These are phyloP conservation scores for Sphenodon punctatus DNA, from an alignment of 2,797 vertebrate species.

Conservation along the genomic window DNA sequence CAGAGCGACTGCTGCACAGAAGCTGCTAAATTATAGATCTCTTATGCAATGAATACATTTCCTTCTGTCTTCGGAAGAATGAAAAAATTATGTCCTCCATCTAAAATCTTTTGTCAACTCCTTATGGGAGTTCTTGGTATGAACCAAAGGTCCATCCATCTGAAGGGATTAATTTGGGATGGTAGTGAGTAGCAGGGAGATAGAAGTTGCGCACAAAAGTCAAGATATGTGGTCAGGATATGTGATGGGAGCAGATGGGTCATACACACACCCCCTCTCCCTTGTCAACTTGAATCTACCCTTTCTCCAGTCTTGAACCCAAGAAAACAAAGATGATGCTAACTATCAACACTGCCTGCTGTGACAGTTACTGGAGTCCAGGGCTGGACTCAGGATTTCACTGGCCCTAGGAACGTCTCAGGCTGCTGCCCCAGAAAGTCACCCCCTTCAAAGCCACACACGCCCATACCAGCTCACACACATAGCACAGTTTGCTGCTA, in stretches of 20 bases:
- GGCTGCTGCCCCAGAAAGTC: no score
- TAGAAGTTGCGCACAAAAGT: no score
- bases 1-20: slow-evolving; percentile 67
- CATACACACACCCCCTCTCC: no score
- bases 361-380: neutral
- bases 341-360: neutral
- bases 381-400: no score
- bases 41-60: slow-evolving; percentile 75
- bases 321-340: slow-evolving; percentile 47
- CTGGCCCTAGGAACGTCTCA: no score
- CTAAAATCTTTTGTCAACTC: slow-evolving; percentile 66
- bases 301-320: slow-evolving; percentile 13
- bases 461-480: no score
- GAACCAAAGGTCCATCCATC: slow-evolving; percentile 60
- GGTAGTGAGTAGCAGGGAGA: slow-evolving; percentile 33
- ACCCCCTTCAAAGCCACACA: no score
- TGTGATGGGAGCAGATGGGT: no score
- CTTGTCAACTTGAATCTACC: slow-evolving; percentile 40
- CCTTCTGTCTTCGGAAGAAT: slow-evolving; percentile 68
- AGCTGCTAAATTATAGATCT: slow-evolving; percentile 75
- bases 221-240: no score
- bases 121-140: slow-evolving; percentile 56
- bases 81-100: slow-evolving; percentile 73
- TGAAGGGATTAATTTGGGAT: slow-evolving; percentile 47
- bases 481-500: no score